Evolutionary conservation across 2,888 invertebrate genomes (phyloP), one percentile per base, ranked within the genome.

Genomic region (Fissipunctia ypsillon): DNA sequence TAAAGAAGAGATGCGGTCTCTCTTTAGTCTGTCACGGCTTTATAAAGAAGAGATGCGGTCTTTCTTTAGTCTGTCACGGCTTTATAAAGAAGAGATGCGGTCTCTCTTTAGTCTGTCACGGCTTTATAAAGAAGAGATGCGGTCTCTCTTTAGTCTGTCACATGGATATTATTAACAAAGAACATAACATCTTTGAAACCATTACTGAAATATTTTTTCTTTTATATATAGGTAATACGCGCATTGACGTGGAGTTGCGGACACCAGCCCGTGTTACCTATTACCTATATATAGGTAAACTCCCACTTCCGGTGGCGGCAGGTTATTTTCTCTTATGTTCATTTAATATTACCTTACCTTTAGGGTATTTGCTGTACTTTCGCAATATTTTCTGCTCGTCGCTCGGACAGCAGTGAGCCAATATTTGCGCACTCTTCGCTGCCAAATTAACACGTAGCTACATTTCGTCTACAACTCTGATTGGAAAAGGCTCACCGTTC

Each of bases 401-500:
- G 41, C 22, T 52, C 54, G 45, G 48, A 56, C 54, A 70, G 66
- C 50, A 56, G 35, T 22, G 16, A 57, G 35, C 6, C 48, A 78
- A 69, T 56, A 69, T 82, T 73, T 66, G 61, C 38, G 38, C 52
- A 57, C 35, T 59, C 50, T 69, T 65, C 25, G 52, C 45, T 63
- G 22, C 56, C 57, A 48, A 78, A 73, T 83, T 73, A 69, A 69
- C 69, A 70, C 70, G 52, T 54, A 54, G 22, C 59, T 73, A 50
- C 73, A 54, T 59, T 67, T 52, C 50, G 67, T 66, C 31, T 35
- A 56, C 19, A n/a, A 65, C 41, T 31, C 54, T 80, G 69, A 83
- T 83, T 80, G 66, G 43, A 78, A 66, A 80, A 74, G 22, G 69
- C 63, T 81, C 14, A n/a, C 28, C 48, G 57, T 63, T 57, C 22